phyloP scores from a whole-genome alignment of 2,888 invertebrate genomes.

The Orthonychiurus folsomi region DNA sequence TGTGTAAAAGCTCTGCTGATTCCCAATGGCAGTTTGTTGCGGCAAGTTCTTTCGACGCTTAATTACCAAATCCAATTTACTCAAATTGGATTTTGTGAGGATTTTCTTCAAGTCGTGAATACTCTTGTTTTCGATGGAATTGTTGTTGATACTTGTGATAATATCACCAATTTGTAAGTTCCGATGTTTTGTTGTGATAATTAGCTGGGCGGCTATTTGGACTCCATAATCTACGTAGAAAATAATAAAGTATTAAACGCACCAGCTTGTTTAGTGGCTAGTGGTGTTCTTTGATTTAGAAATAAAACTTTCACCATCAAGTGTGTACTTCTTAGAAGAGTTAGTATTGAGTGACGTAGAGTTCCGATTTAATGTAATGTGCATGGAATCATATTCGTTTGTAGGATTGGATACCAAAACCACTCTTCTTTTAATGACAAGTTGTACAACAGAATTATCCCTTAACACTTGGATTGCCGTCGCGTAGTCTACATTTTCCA shows the following conservation, averaged over 20 bases:
- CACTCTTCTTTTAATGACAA: conserved; percentile 75
- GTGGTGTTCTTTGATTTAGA: too few relatives aligned
- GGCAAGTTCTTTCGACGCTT: conserved; percentile 43
- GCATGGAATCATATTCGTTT: background rate
- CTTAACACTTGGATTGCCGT: conserved; percentile 83
- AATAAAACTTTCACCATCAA: background rate
- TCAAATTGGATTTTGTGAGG: conserved; percentile 65
- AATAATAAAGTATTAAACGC: too few relatives aligned
- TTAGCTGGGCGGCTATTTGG: conserved; percentile 86
- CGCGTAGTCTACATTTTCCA: conserved; percentile 95
- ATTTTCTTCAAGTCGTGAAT: conserved; percentile 90
- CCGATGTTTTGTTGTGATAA: conserved; percentile 54
- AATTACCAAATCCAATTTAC: conserved; percentile 76
- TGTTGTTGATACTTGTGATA: conserved; percentile 74
- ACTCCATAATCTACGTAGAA: conserved; percentile 92
- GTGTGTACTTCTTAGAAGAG: background rate
- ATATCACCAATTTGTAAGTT: conserved; percentile 69
- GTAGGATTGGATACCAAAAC: background rate
- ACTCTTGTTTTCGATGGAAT: conserved; percentile 69
- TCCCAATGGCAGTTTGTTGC: conserved; percentile 45
- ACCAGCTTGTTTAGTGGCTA: too few relatives aligned
- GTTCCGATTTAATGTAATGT: background rate
- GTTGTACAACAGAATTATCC: conserved; percentile 77
- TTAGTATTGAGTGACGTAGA: background rate
- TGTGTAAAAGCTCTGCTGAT: background rate